Base-by-base conservation (phyloP, 2,113 vertebrate genomes). In the Pholis gunnellus region DNA sequence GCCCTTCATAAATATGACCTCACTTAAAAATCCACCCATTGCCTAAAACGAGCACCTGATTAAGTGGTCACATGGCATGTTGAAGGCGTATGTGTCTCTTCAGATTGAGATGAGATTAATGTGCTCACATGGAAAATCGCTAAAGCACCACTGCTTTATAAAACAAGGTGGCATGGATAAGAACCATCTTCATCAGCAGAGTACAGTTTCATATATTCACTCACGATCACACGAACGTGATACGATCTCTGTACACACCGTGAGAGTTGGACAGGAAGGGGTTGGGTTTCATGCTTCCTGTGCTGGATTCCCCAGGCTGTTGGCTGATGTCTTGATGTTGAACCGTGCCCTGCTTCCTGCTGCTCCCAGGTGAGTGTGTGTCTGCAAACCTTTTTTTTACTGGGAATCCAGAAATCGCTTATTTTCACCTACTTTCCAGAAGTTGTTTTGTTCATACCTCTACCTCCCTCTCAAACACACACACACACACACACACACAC, bases 241-340 rank as follows among this genome's bases (percentile, higher is more conserved):
- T 46, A 63, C 48, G 38, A 64, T 76, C 82, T 42, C 38, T 22
- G 11, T 64, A 56, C 69, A 44, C 17, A 73, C 73, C 11, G 68
- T 27, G 8, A 2, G 31, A 20, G 68, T 14, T 6, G 77, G 91
- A 89, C 94, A 95, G 91, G 95, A 97, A 96, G 93, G 95, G 94
- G 93, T 96, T 96, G 97, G 95, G 96, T 91, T 96, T 96, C 95
- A 94, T 90, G 95, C 95, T 97, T 97, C 96, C 97, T 97, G 95
- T 93, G 50, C 68, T 94, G 90, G 94, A 94, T 96, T 97, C 95
- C 95, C 96, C 95, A 93, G 95, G 94, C 95, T 95, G 94, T 95
- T 92, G 83, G 94, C 64, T 95, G 91, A 94, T 95, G 95, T 94
- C 95, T 96, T 95, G 93, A 97, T 95, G 95, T 95, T 52, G 11